These are phyloP conservation scores for Dasyornis broadbenti DNA, from an alignment of 2,113 vertebrate genomes.

Conservation along the genomic window DNA sequence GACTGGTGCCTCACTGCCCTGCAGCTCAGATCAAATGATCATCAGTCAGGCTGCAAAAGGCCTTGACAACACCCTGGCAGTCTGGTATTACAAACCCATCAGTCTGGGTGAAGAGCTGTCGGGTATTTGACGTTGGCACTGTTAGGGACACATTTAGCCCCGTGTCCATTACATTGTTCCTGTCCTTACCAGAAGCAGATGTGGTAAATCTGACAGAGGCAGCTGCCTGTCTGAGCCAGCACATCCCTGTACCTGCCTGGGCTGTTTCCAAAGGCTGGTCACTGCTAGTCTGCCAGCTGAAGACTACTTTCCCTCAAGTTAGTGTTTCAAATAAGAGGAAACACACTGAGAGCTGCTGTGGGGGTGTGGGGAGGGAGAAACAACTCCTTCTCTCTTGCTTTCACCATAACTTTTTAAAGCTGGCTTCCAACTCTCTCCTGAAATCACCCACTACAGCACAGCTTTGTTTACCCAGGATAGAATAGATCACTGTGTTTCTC, in stretches of 20 bases:
- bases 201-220: background rate
- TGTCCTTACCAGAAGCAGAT: background rate
- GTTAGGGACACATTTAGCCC: background rate
- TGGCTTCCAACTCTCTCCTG: slow-evolving; percentile 20
- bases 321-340: background rate
- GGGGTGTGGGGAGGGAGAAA: background rate
- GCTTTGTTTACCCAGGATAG: slow-evolving; percentile 43
- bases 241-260: background rate
- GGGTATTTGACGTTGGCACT: background rate
- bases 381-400: background rate
- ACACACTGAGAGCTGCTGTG: background rate
- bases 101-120: background rate
- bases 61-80: background rate
- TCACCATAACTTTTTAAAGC: background rate
- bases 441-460: slow-evolving; percentile 37
- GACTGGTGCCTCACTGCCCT: background rate
- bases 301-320: background rate
- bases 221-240: background rate
- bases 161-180: background rate
- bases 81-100: background rate
- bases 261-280: background rate
- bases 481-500: slow-evolving; percentile 42
- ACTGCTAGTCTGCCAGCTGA: background rate
- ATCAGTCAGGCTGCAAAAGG: background rate
- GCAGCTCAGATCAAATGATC: background rate